Percentiles rank a stretch among this genome's conserved stretches.
These are phyloP conservation scores for Augochlorella aurata DNA, from an alignment of 2,888 invertebrate species.

Conservation along the genomic window DNA sequence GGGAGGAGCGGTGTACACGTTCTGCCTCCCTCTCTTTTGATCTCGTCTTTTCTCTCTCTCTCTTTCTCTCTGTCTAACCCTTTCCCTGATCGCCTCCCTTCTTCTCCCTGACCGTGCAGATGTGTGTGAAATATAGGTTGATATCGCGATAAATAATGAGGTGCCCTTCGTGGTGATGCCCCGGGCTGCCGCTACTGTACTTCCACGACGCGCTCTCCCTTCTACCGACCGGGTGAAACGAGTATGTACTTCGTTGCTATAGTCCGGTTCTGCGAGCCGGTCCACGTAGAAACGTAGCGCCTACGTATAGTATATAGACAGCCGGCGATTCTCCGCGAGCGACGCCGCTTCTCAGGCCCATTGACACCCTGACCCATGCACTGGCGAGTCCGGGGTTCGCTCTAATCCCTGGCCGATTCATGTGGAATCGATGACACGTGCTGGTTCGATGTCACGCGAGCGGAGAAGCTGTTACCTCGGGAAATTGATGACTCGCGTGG, in stretches of 20 bases:
- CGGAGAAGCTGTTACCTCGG: no score
- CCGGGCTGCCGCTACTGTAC: conserved; percentile 78
- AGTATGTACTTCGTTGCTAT: conserved; percentile 59
- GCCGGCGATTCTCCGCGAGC: neutral
- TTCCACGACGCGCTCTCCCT: conserved; percentile 66
- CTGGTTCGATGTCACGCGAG: no score
- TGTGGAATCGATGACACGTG: no score
- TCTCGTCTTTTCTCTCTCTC: neutral
- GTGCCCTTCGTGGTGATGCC: conserved; percentile 79
- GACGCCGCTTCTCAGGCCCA: conserved; percentile 28
- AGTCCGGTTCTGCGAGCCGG: conserved; percentile 25
- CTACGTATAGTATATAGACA: conserved; percentile 53
- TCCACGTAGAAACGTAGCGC: conserved; percentile 57
- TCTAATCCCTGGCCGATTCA: neutral
- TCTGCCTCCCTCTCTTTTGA: neutral
- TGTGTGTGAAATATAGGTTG: conserved; percentile 80
- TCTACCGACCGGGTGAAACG: conserved; percentile 56
- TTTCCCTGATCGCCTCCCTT: conserved; percentile 34
- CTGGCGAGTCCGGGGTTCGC: neutral
- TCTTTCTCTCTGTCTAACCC: conserved; percentile 28
- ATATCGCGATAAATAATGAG: conserved; percentile 81
- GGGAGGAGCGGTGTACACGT: conserved; percentile 17
- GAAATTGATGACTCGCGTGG: no score
- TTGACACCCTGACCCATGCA: conserved; percentile 36
- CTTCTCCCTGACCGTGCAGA: conserved; percentile 46